These are phyloP conservation scores for Heliconius eleuchia DNA, from an alignment of 1,140 invertebrate genomes.

Conservation along the genomic window DNA sequence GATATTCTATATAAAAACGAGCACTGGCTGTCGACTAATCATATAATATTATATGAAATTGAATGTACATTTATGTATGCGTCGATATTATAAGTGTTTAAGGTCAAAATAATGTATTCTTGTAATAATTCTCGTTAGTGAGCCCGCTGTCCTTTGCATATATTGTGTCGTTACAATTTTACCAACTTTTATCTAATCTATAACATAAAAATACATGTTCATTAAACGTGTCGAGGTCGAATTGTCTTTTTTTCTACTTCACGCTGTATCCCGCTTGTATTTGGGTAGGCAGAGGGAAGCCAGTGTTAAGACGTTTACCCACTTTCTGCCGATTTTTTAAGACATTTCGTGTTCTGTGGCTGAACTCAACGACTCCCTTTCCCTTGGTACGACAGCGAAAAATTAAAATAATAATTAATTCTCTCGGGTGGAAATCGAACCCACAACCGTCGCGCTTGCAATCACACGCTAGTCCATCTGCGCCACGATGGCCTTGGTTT, in stretches of 20 bases:
- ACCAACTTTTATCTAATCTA: slow-evolving; percentile 3
- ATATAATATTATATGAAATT: background rate
- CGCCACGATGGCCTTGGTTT: too few species aligned
- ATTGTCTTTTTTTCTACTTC: background rate
- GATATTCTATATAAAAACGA: background rate
- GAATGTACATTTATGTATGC: background rate
- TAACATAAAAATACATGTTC: background rate
- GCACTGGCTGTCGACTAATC: background rate
- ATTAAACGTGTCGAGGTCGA: background rate
- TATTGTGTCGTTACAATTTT: slow-evolving; percentile 2
- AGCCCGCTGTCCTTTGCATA: background rate
- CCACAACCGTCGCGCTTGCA: too few species aligned
- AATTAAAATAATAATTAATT: too few species aligned
- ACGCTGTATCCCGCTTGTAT: too few species aligned
- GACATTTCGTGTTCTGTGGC: too few species aligned
- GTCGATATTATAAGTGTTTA: background rate
- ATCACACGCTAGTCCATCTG: too few species aligned
- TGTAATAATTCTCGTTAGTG: slow-evolving; percentile 7
- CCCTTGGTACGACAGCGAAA: too few species aligned
- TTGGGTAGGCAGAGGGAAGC: too few species aligned
- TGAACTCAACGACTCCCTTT: too few species aligned
- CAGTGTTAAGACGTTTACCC: too few species aligned
- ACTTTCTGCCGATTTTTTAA: background rate
- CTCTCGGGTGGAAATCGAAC: too few species aligned
- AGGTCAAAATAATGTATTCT: slow-evolving; percentile 7